Percentiles rank a stretch among this genome's conserved stretches.
These are phyloP conservation scores for Myoxocephalus aenaeus DNA, from an alignment of 2,797 vertebrate species.

Conservation along the genomic window DNA sequence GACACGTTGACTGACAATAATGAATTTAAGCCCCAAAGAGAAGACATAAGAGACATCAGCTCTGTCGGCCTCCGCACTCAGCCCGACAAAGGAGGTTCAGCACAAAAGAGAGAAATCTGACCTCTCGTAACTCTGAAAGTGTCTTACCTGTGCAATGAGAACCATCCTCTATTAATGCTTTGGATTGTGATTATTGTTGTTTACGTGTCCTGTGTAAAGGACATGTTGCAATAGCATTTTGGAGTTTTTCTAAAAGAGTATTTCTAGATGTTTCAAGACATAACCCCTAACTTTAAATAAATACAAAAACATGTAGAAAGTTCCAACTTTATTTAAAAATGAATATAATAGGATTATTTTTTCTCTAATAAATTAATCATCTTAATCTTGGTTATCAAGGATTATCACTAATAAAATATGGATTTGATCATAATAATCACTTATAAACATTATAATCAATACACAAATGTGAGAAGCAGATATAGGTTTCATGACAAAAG, in stretches of 20 bases:
- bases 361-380: background rate
- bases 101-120: constrained; percentile 62
- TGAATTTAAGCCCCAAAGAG: constrained; percentile 40
- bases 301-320: background rate
- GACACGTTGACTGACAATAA: constrained; percentile 39
- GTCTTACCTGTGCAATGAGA: constrained; percentile 51
- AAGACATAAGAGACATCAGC: constrained; percentile 27
- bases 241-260: background rate
- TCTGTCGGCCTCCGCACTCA: constrained; percentile 28
- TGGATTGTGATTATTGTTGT: constrained; percentile 20
- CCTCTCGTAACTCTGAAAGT: constrained; percentile 26
- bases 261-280: constrained; percentile 1
- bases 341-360: background rate
- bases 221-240: background rate
- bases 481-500: background rate
- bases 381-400: background rate
- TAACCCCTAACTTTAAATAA: background rate
- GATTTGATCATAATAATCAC: background rate
- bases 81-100: constrained; percentile 41
- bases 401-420: background rate
- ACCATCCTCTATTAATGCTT: constrained; percentile 21
- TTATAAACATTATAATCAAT: background rate
- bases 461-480: background rate
- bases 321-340: background rate
- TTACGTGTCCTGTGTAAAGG: background rate